Evolutionary conservation across 2,797 vertebrate species (phyloP).

Genomic region (Poecilia velifera): DNA sequence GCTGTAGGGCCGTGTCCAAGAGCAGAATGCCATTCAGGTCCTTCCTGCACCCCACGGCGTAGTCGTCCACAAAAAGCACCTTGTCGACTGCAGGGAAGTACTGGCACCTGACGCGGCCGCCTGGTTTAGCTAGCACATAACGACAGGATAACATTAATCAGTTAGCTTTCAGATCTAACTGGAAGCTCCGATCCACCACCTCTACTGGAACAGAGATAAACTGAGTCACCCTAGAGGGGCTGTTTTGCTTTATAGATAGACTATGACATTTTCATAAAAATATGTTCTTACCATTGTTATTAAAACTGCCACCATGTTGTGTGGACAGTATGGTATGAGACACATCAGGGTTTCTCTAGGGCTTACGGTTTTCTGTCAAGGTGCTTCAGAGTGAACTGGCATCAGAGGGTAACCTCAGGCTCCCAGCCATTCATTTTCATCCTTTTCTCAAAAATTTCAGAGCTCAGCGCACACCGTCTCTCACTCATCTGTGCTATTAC

Average conservation of each 20-base stretch:
- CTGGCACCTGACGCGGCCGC: conserved; percentile 96
- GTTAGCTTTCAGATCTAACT: background rate
- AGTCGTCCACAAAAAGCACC: conserved; percentile 98
- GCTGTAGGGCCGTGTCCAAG: conserved; percentile 97
- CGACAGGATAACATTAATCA: conserved; percentile 15
- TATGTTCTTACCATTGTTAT: no score
- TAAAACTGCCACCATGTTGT: no score
- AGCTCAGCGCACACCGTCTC: no score
- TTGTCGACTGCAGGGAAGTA: conserved; percentile 99
- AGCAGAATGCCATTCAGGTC: conserved; percentile 98
- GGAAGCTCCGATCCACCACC: background rate
- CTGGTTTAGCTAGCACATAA: conserved; percentile 88
- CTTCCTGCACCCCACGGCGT: conserved; percentile 97
- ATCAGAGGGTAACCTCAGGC: no score
- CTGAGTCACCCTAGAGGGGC: background rate
- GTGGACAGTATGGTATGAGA: no score
- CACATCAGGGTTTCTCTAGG: no score
- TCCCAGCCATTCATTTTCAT: no score
- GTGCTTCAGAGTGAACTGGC: no score
- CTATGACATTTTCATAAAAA: no score
- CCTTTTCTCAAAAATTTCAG: no score
- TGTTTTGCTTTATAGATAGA: background rate
- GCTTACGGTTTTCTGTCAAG: no score
- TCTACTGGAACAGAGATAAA: background rate
- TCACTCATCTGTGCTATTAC: no score